Evolutionary conservation across 2,888 invertebrate species (phyloP).

Genomic region (Onthophagus sagittarius): DNA sequence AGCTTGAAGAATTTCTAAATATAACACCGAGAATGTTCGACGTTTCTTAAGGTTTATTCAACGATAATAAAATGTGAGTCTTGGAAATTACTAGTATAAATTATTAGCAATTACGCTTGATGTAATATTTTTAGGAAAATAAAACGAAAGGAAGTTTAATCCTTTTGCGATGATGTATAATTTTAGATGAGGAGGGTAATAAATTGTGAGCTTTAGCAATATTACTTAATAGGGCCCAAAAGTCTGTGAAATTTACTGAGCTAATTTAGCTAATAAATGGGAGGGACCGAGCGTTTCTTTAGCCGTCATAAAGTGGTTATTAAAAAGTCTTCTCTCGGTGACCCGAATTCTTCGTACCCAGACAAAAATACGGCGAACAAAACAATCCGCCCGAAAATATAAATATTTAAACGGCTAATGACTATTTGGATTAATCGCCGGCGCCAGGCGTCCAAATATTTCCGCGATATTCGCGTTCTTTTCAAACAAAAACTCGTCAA

Average conservation of each 20-base stretch:
- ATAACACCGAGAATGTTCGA: not conserved
- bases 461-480: not conserved
- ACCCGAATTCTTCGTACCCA: not conserved
- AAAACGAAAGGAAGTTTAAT: not conserved
- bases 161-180: not conserved
- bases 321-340: not conserved
- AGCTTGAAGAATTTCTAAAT: not conserved
- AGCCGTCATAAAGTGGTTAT: not conserved
- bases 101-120: not conserved
- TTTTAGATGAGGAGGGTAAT: not conserved
- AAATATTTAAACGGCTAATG: not conserved
- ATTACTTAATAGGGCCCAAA: not conserved
- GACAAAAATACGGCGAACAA: not conserved
- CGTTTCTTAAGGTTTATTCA: not conserved
- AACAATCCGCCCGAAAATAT: not conserved
- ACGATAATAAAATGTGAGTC: not conserved
- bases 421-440: not conserved
- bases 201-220: not conserved
- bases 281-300: not conserved
- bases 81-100: not conserved
- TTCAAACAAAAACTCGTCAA: too few relatives aligned
- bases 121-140: not conserved
- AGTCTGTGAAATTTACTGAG: not conserved
- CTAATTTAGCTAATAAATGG: not conserved
- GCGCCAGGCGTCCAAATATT: not conserved